Evolutionary conservation across 2,797 vertebrate species (phyloP), one percentile per base, ranked within the genome.

Genomic region (Aulostomus chinensis): DNA sequence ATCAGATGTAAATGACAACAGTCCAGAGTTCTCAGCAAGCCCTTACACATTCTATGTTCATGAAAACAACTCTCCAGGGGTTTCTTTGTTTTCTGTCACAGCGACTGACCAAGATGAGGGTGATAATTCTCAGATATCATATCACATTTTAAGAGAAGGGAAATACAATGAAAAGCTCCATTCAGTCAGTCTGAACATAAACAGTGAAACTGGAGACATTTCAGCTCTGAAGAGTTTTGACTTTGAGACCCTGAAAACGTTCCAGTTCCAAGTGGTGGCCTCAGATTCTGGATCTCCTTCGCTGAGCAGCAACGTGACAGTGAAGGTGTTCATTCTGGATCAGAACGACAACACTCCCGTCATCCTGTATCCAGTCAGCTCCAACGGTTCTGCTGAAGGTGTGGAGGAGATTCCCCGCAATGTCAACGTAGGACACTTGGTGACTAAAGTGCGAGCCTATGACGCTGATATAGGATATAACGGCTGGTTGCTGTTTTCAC

Each of bases 31-130:
- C 69, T 36, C 12, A 17, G 14, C 39, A 7, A 75, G 29, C 8
- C 69, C 73, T 0, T 85, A 86, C 40, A 84, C 68, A 30, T 79
- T 87, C 42, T 87, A 85, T 54, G 15, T 90, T 0, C 63, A 61
- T 3, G 88, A 89, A 8, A 74, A 52, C 1, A 88, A 89, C 2
- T 13, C 45, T 0, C 81, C 83, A n/a, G 82, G 84, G 1, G 14
- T 31, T 2, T 75, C 71, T 1, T 32, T 88, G 29, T 87, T 87
- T 56, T 81, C 67, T 1, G 53, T 86, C 0, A 82, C 42, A 28
- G 37, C 92, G 36, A 25, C 13, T 82, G 60, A 78, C 88, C 24
- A 2, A 1, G 85, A 87, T 41, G 62, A 76, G 2, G 49, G 53
- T 2, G 64, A 85, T 0, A 87, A 72, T 37, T 68, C 75, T 0